A percentile compares a stretch with the other conserved stretches of the same genome.
Conservation (phyloP, 35 echinoderm and acorn worm species). For the Nesometra sesokonis region DNA sequence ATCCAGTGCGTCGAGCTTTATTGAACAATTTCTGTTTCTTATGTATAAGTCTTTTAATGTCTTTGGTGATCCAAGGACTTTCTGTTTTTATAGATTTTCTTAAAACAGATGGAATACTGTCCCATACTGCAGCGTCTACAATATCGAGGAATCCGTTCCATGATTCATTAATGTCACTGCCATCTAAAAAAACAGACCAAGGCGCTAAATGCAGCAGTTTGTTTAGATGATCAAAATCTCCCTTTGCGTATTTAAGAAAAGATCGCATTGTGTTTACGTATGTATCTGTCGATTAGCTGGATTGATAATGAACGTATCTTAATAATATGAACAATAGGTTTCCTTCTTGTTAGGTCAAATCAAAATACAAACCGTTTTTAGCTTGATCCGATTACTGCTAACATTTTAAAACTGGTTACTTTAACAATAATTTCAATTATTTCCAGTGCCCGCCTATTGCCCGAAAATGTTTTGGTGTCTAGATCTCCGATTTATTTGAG, state of each 20-base stretch:
- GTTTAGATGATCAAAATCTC: slow-evolving; percentile 23
- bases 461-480: too few species aligned
- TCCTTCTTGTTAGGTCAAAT: too few species aligned
- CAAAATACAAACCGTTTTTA: too few species aligned
- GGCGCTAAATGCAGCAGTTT: slow-evolving; percentile 14
- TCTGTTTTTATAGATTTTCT: background rate
- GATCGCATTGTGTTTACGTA: slow-evolving; percentile 14
- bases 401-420: too few species aligned
- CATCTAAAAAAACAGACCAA: slow-evolving; percentile 14
- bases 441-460: too few species aligned
- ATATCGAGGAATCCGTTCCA: slow-evolving; percentile 12
- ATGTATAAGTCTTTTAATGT: background rate
- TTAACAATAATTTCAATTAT: too few species aligned
- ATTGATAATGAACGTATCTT: too few species aligned
- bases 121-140: slow-evolving; percentile 11
- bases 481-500: too few species aligned
- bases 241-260: slow-evolving; percentile 3
- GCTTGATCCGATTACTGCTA: too few species aligned
- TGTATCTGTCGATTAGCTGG: too few species aligned
- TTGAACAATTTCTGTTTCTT: background rate
- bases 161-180: slow-evolving; percentile 3
- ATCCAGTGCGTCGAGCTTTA: background rate
- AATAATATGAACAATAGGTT: too few species aligned
- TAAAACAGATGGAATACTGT: slow-evolving; percentile 2
- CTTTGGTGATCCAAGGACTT: background rate